Evolutionary conservation across 2,888 invertebrate species (phyloP).

Genomic region (Chrysina gloriosa): DNA sequence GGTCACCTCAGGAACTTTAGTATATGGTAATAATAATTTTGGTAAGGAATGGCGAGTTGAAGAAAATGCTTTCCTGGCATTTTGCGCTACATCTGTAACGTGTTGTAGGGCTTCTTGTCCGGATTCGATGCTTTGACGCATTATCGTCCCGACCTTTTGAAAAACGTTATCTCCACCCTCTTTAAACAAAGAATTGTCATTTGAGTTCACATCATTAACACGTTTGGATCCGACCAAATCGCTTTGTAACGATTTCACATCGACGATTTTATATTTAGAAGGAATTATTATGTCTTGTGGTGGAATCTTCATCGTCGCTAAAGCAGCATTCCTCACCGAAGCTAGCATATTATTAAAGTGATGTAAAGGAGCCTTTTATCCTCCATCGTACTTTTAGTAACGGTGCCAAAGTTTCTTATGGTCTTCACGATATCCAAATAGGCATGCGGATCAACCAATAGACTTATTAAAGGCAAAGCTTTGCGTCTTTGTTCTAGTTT

Average conservation of each 20-base stretch:
- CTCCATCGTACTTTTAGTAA: slow-evolving; percentile 59
- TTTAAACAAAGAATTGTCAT: not conserved
- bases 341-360: slow-evolving; percentile 61
- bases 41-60: slow-evolving; percentile 55
- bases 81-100: slow-evolving; percentile 58
- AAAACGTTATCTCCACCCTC: slow-evolving; percentile 44
- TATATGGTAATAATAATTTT: slow-evolving; percentile 53
- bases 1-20: slow-evolving; percentile 48
- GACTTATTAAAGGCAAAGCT: slow-evolving; percentile 46
- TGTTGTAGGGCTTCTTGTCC: slow-evolving; percentile 60
- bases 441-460: slow-evolving; percentile 56
- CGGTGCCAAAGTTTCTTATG: slow-evolving; percentile 59
- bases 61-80: slow-evolving; percentile 56
- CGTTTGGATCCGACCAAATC: slow-evolving; percentile 37
- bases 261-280: slow-evolving; percentile 58
- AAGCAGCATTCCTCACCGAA: slow-evolving; percentile 58
- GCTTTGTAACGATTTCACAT: slow-evolving; percentile 44
- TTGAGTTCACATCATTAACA: not conserved
- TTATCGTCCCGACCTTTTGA: slow-evolving; percentile 56
- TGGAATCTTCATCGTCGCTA: slow-evolving; percentile 59
- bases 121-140: slow-evolving; percentile 59
- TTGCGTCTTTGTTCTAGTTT: slow-evolving; percentile 39
- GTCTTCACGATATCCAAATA: slow-evolving; percentile 62
- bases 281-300: slow-evolving; percentile 61
- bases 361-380: slow-evolving; percentile 60